These are phyloP conservation scores for Anguilla marmorata DNA, from an alignment of 2,797 vertebrate species.

Conservation along the genomic window DNA sequence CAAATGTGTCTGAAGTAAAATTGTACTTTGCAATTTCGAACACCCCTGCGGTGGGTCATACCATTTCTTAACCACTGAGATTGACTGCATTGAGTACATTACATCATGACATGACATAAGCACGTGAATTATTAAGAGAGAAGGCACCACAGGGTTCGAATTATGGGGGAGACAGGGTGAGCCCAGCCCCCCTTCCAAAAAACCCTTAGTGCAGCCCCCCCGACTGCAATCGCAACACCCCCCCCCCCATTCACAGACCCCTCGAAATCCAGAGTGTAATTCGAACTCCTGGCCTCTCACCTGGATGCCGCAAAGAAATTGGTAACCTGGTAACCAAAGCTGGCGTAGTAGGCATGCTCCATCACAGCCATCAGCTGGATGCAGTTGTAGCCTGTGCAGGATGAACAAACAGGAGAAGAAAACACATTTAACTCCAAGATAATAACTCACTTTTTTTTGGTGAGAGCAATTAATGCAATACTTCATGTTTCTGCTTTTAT, in stretches of 20 bases:
- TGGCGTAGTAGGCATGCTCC: slow-evolving; percentile 98
- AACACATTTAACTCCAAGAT: not conserved
- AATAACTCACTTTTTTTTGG: not conserved
- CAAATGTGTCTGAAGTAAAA: no score
- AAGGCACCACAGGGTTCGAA: no score
- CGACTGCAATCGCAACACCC: no score
- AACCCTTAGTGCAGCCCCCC: no score
- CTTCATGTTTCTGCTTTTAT: not conserved
- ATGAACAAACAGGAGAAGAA: not conserved
- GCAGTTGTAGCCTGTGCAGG: slow-evolving; percentile 88
- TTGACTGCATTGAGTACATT: no score
- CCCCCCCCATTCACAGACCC: not conserved
- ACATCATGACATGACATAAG: no score
- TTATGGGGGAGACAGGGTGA: no score
- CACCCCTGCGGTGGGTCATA: no score
- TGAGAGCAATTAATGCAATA: not conserved
- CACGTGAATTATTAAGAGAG: no score
- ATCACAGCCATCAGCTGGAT: slow-evolving; percentile 98
- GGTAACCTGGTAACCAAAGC: slow-evolving; percentile 97
- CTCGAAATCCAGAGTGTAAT: not conserved
- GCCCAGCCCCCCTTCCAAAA: no score
- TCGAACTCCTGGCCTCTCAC: slow-evolving; percentile 61
- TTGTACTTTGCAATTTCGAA: no score
- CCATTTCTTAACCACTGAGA: no score
- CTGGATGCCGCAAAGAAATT: slow-evolving; percentile 98